Conservation (phyloP, 2,113 vertebrate genomes). For the Xenopus borealis region DNA sequence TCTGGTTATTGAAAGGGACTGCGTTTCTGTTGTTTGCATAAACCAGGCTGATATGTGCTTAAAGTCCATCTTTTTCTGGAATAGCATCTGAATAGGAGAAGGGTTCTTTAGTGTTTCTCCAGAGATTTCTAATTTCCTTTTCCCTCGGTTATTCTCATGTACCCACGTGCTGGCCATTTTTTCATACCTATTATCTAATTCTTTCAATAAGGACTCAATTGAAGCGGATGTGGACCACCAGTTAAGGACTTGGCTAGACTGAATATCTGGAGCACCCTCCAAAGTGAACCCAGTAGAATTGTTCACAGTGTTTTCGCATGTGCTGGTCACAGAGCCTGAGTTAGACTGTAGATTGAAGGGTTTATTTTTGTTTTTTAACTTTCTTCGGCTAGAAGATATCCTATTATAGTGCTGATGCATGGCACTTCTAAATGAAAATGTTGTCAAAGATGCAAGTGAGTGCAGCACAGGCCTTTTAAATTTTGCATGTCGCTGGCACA, state of each 20-base stretch:
- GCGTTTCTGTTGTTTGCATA: constrained; percentile 98
- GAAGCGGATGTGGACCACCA: constrained; percentile 89
- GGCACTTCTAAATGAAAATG: constrained; percentile 78
- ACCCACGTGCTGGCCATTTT: constrained; percentile 85
- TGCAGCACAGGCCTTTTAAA: constrained; percentile 80
- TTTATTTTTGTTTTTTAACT: constrained; percentile 46
- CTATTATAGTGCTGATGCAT: constrained; percentile 80
- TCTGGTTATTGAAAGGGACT: constrained; percentile 86
- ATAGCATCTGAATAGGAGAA: constrained; percentile 86
- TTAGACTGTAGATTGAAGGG: too few relatives aligned
- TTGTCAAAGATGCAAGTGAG: constrained; percentile 76
- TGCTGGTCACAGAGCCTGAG: too few relatives aligned
- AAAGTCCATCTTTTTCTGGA: constrained; percentile 84
- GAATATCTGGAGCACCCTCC: constrained; percentile 73
- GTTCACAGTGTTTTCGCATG: constrained; percentile 50
- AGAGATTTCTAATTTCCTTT: constrained; percentile 57
- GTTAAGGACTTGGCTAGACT: constrained; percentile 70
- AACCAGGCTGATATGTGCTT: constrained; percentile 90
- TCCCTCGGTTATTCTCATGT: constrained; percentile 28
- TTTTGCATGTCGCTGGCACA: constrained; percentile 76
- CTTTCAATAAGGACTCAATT: constrained; percentile 75
- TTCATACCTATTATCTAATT: constrained; percentile 80
- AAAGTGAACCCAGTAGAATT: constrained; percentile 57
- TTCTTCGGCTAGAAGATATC: constrained; percentile 75
- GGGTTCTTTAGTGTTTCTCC: constrained; percentile 24